Evolutionary conservation across 2,888 invertebrate species (phyloP), one percentile per base, ranked within the genome.

Genomic region (Entomobrya multifasciata): DNA sequence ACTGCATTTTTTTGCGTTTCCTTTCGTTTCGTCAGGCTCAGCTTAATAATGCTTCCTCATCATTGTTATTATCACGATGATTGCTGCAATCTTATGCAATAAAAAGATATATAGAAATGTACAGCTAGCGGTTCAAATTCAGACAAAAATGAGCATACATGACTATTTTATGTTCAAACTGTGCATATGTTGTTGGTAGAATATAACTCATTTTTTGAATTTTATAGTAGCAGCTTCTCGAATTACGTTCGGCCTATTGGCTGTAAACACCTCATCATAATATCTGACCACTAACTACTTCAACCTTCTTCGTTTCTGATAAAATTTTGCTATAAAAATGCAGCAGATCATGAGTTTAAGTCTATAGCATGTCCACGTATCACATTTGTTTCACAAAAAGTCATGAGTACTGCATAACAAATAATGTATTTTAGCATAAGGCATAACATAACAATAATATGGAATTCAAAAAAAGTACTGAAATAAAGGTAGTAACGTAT

Each of bases 11-110:
- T 47, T 22, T 22, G 13, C 25, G 36, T 70, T 70, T 70, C 70
- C 70, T 70, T 20, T 25, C 22, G 22, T 70, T 44, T 30, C 36
- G 44, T 70, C 25, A 22, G 44, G 44, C 20, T 44, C 20, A 70
- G 8, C 47, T 4, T 36, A 36, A 70, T 70, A 70, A 70, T 70
- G 47, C 47, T n/a, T 49, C 49, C 22, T 47, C 70, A 70, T 70
- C 47, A 27, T 47, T 15, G 44, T 70, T 70, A 70, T 70, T 20
- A 70, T 70, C 11, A 70, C 11, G 22, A 44, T 70, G 44, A 47
- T 47, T 70, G 30, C 25, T 25, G 11, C 70, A 22, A 41, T 70
- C 70, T 22, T 10, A 70, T 70, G 4, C 70, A 22, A 13, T 25
- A 47, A 65, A 20, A 30, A 36, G 36, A 36, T 36, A 36, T 36